Conservation (phyloP, 2,888 invertebrate genomes). For the Philaethria dido region DNA sequence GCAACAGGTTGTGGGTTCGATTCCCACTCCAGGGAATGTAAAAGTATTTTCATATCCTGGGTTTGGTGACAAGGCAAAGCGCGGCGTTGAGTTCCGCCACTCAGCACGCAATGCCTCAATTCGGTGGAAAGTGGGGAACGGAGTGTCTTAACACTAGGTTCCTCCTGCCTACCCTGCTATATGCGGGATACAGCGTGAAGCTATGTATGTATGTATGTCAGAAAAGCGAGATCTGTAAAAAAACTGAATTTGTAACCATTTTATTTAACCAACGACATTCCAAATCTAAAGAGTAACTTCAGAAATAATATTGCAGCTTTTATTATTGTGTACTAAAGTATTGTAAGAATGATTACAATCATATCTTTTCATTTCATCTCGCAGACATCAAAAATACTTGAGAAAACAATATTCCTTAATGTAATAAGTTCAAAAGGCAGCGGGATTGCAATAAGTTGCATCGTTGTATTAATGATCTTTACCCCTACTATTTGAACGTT, state of each 20-base stretch:
- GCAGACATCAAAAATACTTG: slow-evolving; percentile 55
- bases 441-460: slow-evolving; percentile 65
- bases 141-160: too few relatives aligned
- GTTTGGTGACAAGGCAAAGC: too few relatives aligned
- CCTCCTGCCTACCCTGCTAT: too few relatives aligned
- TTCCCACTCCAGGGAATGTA: too few relatives aligned
- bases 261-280: neutral
- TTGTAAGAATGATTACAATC: neutral
- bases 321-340: neutral
- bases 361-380: slow-evolving; percentile 36
- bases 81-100: too few relatives aligned
- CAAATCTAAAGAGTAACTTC: neutral
- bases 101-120: too few relatives aligned
- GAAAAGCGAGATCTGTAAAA: too few relatives aligned
- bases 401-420: slow-evolving; percentile 74
- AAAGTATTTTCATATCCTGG: too few relatives aligned
- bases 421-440: slow-evolving; percentile 68
- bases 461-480: slow-evolving; percentile 39
- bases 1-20: too few relatives aligned
- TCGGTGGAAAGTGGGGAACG: too few relatives aligned
- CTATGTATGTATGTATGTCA: too few relatives aligned
- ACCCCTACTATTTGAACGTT: slow-evolving; percentile 4
- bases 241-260: neutral
- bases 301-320: neutral
- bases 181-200: too few relatives aligned